Conservation (phyloP, 2,888 invertebrate species). For the Helicoverpa assulta region DNA sequence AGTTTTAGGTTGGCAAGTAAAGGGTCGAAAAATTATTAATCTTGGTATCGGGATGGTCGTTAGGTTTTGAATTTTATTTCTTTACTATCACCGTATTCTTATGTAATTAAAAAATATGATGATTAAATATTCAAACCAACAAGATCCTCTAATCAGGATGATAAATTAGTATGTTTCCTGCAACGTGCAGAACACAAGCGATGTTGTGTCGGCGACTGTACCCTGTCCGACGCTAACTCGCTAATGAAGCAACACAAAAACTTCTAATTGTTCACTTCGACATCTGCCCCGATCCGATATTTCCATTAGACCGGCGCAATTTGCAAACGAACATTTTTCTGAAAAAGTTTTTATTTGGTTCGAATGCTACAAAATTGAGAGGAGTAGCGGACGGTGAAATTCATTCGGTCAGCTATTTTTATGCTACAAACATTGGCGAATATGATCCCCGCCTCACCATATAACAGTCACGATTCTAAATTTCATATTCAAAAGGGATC, state of each 20-base stretch:
- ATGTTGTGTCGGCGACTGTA: constrained; percentile 55
- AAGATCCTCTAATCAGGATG: constrained; percentile 7
- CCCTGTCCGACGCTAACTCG: constrained; percentile 40
- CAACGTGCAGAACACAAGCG: constrained; percentile 33
- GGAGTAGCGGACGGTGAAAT: constrained; percentile 25
- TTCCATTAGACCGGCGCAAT: constrained; percentile 74
- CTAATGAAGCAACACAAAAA: constrained; percentile 81
- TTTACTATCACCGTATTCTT: not conserved
- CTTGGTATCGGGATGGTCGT: constrained; percentile 3
- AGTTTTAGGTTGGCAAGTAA: constrained; percentile 2
- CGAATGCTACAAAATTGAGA: constrained; percentile 15
- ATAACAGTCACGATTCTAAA: constrained; percentile 14
- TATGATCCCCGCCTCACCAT: constrained; percentile 15
- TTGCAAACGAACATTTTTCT: constrained; percentile 71
- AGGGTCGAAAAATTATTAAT: constrained; percentile 30
- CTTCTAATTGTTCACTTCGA: constrained; percentile 76
- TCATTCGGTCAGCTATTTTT: constrained; percentile 34
- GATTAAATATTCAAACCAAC: too few relatives aligned
- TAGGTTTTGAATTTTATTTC: constrained; percentile 6
- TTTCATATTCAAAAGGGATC: not conserved
- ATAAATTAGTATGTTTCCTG: constrained; percentile 44
- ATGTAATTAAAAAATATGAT: too few relatives aligned
- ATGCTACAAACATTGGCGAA: constrained; percentile 12
- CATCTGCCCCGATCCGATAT: constrained; percentile 73
- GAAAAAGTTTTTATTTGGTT: constrained; percentile 42